Conservation (phyloP, 1,140 invertebrate species). For the Ceratina calcarata region DNA sequence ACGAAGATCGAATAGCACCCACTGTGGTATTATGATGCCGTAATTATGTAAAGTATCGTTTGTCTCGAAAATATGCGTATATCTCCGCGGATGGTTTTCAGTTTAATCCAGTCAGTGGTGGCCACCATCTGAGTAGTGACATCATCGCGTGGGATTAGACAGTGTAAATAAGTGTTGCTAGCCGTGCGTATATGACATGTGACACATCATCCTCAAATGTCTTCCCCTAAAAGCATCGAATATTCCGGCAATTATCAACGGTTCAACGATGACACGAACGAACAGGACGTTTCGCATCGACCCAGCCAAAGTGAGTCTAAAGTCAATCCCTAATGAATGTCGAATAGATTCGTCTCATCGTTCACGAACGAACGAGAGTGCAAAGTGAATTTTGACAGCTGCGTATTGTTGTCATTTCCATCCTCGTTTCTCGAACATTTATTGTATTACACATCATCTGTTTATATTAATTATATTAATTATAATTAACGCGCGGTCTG, state of each 20-base stretch:
- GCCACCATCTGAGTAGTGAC: constrained; percentile 1
- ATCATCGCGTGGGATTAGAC: not conserved
- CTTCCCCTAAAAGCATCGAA: constrained; percentile 55
- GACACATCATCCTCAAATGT: constrained; percentile 57
- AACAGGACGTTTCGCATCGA: constrained; percentile 57
- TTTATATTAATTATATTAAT: not conserved
- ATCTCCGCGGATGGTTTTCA: constrained; percentile 9
- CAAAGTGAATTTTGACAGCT: not conserved
- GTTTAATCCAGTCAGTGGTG: constrained; percentile 22
- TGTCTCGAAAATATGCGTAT: constrained; percentile 2
- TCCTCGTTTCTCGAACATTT: constrained; percentile 39
- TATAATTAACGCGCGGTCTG: not conserved
- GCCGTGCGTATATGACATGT: constrained; percentile 28
- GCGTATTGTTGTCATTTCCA: constrained; percentile 16
- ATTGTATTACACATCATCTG: not conserved
- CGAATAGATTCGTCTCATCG: not conserved
- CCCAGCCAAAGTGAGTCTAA: constrained; percentile 70
- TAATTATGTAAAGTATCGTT: constrained; percentile 18
- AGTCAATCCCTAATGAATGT: not conserved
- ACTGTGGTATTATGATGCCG: constrained; percentile 24
- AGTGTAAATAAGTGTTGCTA: constrained; percentile 1
- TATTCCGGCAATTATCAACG: constrained; percentile 69
- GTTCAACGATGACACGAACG: constrained; percentile 67
- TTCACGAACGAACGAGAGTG: not conserved
- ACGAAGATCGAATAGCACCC: constrained; percentile 20